Base-by-base conservation (phyloP, 2,113 vertebrate genomes). In the Leptocoma aspasia region DNA sequence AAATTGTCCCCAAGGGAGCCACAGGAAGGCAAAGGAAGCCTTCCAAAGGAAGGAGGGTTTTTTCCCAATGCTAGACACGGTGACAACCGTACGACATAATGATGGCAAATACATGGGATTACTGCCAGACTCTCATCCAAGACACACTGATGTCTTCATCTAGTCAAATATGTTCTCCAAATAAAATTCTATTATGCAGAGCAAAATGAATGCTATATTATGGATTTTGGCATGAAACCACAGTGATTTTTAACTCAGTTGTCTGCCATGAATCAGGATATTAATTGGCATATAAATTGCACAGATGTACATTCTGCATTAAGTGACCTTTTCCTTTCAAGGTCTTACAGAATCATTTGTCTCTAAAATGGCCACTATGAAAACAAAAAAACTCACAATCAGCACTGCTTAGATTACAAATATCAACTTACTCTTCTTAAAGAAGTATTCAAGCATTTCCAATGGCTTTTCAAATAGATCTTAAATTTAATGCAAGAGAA, bases 141-240 rank as follows among this genome's bases (percentile, higher is more conserved):
- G 59, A 82, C 30, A 47, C 9, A 30, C 72, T 57, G 37, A 95
- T 65, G 30, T 82, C 84, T 87, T 92, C 73, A 88, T 87, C 79
- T 77, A 94, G 54, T 87, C 68, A 77, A 86, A 73, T 91, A 86
- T n/a, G 15, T 59, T 90, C 78, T 80, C 59, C 84, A 91, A 88
- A 92, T 82, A 92, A 94, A 91, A 94, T 93, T 70, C 71, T 89
- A 71, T 75, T 92, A 85, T 54, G 44, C 30, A 57, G 37, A 84
- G n/a, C 3, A 79, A 90, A 96, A 91, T 11, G 24, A 82, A 94
- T n/a, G 71, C 41, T 76, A 53, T 39, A 13, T 72, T 87, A 85
- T 53, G 11, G 89, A 89, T 94, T 94, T 70, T 94, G 84, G 91
- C 91, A 82, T 88, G 73, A 91, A 94, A 96, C 23, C 20, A 44